phyloP scores from a whole-genome alignment of 2,888 invertebrate genomes.

The Parapristionchus giblindavisi region DNA sequence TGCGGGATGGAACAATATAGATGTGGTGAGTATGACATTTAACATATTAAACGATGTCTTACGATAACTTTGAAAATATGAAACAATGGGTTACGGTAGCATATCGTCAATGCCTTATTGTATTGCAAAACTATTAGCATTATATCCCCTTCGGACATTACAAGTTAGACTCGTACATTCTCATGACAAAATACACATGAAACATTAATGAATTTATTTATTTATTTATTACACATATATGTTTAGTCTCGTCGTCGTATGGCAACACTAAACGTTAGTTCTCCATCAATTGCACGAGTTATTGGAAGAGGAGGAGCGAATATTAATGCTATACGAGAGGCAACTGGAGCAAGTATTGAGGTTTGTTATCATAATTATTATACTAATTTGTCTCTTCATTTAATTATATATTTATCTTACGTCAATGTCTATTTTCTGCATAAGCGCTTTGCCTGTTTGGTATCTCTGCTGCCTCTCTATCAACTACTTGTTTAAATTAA shows the following conservation, averaged over 20 bases:
- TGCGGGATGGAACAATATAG: constrained; percentile 47
- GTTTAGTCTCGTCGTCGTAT: constrained; percentile 50
- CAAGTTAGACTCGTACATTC: background rate
- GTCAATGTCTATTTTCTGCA: background rate
- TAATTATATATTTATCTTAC: background rate
- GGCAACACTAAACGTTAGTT: constrained; percentile 92
- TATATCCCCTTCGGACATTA: too few species aligned
- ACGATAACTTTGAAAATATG: background rate
- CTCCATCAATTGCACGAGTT: constrained; percentile 92
- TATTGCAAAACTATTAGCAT: too few species aligned
- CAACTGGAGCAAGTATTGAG: constrained; percentile 91
- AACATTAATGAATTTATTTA: background rate
- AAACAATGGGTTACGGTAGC: background rate
- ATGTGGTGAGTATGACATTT: constrained; percentile 44
- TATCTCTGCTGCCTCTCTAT: background rate
- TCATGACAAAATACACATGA: background rate
- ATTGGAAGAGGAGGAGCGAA: constrained; percentile 96
- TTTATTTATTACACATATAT: background rate
- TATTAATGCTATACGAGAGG: constrained; percentile 95
- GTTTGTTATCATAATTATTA: constrained; percentile 30
- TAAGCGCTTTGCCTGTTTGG: background rate
- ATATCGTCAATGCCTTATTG: background rate
- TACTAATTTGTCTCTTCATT: background rate
- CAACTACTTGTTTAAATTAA: too few species aligned
- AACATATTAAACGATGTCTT: background rate